Evolutionary conservation across 2,888 invertebrate genomes (phyloP).

Genomic region (Lycia hirtaria): DNA sequence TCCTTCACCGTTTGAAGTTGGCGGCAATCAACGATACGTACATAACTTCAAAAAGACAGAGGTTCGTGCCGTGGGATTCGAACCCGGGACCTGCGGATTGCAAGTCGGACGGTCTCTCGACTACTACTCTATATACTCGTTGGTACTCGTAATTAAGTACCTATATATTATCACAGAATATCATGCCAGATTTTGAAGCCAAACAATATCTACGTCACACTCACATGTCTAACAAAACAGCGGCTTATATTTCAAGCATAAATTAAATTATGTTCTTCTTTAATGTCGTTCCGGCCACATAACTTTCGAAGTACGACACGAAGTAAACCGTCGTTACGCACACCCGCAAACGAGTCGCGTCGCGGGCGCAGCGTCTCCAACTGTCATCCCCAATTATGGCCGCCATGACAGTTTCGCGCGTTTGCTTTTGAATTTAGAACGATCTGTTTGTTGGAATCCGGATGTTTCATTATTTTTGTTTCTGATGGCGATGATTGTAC

Average conservation of each 20-base stretch:
- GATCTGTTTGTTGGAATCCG: conserved; percentile 54
- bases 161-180: neutral
- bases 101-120: too few relatives aligned
- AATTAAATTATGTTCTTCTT: conserved; percentile 63
- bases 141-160: neutral
- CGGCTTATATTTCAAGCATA: conserved; percentile 46
- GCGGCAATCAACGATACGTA: too few relatives aligned
- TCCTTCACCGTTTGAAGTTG: too few relatives aligned
- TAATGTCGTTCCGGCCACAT: conserved; percentile 64
- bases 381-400: conserved; percentile 82
- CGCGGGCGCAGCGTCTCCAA: conserved; percentile 62
- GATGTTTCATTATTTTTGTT: conserved; percentile 49
- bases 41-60: too few relatives aligned
- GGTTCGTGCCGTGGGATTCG: too few relatives aligned
- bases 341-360: conserved; percentile 70
- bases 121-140: too few relatives aligned
- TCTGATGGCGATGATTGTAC: conserved; percentile 35
- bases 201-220: conserved; percentile 8
- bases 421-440: conserved; percentile 78
- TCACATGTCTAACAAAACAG: conserved; percentile 43
- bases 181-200: neutral
- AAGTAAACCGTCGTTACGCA: conserved; percentile 73
- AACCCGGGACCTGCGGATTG: too few relatives aligned
- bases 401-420: conserved; percentile 77
- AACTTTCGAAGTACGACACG: conserved; percentile 65